These are phyloP conservation scores for Kobus ellipsiprymnus DNA, from an alignment of 2,113 vertebrate species.

Conservation along the genomic window DNA sequence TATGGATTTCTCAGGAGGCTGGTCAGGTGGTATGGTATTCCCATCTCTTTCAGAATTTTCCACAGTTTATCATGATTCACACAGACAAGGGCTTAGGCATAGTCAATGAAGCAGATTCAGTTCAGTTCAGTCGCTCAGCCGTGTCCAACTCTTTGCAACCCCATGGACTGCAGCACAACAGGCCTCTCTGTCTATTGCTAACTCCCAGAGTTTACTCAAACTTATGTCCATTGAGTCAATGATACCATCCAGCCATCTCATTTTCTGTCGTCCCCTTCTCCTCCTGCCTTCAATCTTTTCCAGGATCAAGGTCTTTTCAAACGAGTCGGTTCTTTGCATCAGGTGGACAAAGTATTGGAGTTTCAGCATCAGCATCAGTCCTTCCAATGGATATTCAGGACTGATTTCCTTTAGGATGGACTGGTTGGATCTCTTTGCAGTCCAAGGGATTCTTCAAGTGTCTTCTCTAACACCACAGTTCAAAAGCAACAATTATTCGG, in stretches of 20 bases:
- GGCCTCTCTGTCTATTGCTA: too few species aligned
- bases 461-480: neutral
- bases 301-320: neutral
- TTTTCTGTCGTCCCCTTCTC: neutral
- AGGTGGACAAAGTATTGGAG: neutral
- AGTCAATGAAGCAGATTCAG: too few species aligned
- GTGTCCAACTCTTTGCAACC: too few species aligned
- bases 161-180: too few species aligned
- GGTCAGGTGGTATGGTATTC: too few species aligned
- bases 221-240: too few species aligned
- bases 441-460: neutral
- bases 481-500: neutral
- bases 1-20: too few species aligned
- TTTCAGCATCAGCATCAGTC: neutral
- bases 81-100: too few species aligned
- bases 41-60: too few species aligned
- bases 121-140: too few species aligned
- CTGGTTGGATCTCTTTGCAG: neutral
- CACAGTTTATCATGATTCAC: too few species aligned
- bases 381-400: neutral
- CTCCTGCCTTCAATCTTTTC: neutral
- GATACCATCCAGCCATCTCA: neutral
- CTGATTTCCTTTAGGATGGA: neutral
- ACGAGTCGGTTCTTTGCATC: neutral
- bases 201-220: too few species aligned